phyloP scores from a whole-genome alignment of 2,113 vertebrate species.

The Callipepla squamata region DNA sequence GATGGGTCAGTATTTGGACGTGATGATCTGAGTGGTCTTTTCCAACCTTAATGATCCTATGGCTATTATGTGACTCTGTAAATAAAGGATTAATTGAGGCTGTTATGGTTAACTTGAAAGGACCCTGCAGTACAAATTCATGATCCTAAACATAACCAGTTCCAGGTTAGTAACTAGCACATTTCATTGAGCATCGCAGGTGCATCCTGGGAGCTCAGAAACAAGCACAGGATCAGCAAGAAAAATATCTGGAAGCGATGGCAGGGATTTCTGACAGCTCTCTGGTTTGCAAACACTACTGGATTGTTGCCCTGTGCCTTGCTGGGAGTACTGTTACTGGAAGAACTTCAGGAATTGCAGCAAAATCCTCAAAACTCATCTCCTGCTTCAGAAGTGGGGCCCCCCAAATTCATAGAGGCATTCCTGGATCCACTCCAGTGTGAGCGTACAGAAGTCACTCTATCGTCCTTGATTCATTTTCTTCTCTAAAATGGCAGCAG shows the following conservation, averaged over 20 bases:
- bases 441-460: not conserved
- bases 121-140: not conserved
- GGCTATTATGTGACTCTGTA: not conserved
- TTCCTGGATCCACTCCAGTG: not conserved
- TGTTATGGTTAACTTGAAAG: slow-evolving; percentile 11
- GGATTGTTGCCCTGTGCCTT: not conserved
- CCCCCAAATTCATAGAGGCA: not conserved
- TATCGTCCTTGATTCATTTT: not conserved
- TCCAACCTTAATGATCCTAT: too few species aligned
- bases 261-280: not conserved
- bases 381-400: not conserved
- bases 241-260: slow-evolving; percentile 18
- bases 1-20: too few species aligned
- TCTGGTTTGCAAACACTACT: not conserved
- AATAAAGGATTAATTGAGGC: not conserved
- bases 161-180: slow-evolving; percentile 31
- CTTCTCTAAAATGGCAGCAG: not conserved
- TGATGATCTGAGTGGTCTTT: too few species aligned
- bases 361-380: not conserved
- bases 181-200: not conserved
- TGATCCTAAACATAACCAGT: slow-evolving; percentile 18
- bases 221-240: slow-evolving; percentile 32
- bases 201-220: slow-evolving; percentile 25
- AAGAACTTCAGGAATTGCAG: not conserved
- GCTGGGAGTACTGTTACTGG: accelerated